Conservation (phyloP, 2,888 invertebrate genomes). For the Drosophila leonis region DNA sequence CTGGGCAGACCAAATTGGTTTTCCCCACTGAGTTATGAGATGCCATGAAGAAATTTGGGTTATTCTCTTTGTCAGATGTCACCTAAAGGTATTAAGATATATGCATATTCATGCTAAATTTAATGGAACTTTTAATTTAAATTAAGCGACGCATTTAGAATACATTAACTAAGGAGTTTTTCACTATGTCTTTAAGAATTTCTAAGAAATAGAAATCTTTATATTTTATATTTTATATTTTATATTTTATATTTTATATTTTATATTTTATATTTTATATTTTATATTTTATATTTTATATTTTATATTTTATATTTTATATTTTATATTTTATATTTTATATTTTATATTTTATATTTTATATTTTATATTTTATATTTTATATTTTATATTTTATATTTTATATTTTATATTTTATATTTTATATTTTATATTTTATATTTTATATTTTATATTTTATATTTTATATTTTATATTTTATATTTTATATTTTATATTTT, state of each 20-base stretch:
- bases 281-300: too few relatives aligned
- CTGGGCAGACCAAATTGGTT: slow-evolving; percentile 51
- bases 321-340: too few relatives aligned
- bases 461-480: too few relatives aligned
- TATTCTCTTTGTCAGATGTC: slow-evolving; percentile 41
- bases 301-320: too few relatives aligned
- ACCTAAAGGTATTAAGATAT: slow-evolving; percentile 7
- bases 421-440: neutral
- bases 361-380: neutral
- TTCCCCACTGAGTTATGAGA: slow-evolving; percentile 29
- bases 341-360: too few relatives aligned
- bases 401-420: neutral
- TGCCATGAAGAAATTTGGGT: slow-evolving; percentile 41
- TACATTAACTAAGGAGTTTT: neutral
- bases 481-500: neutral
- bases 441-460: too few relatives aligned
- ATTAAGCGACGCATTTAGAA: neutral
- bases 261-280: neutral
- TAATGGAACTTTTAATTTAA: slow-evolving; percentile 20
- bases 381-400: neutral
- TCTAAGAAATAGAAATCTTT: too few relatives aligned
- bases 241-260: neutral
- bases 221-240: neutral
- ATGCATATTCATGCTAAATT: slow-evolving; percentile 9
- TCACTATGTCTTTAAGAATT: neutral